Base-by-base conservation (phyloP, 92 coral and sea anemone species). In the Anthopleura xanthogrammica region DNA sequence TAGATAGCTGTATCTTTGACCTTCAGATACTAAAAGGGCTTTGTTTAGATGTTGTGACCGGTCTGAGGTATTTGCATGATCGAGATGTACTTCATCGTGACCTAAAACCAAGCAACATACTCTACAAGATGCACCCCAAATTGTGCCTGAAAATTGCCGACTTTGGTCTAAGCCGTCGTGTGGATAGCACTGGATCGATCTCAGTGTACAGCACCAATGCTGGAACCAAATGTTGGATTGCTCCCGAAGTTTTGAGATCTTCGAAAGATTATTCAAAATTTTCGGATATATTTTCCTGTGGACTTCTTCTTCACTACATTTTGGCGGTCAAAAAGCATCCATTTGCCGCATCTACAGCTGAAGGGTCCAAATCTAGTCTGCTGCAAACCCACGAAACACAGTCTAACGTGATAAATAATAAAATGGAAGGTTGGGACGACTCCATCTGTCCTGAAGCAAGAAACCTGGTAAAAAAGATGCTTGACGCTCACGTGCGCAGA, bases 201-300 rank as follows among this genome's bases (percentile, higher is more conserved):
- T 74, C 83, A 23, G 56, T 76, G 55, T 19, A n/a, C 60, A 48
- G 41, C 54, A 76, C 73, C 12, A 23, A 19, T 17, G 87, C 39
- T 76, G 87, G 83, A 23, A 83, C 83, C 13, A 76, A 55, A 29
- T 77, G 83, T 55, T 83, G 87, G 87, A 76, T 83, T 46, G 84
- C 87, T 17, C 73, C 82, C 0, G 87, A 83, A 57, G 72, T 83
- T 10, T 4, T 42, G 14, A 40, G 2, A 12, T 52, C 73, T 43
- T 20, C 64, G 0, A 77, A 77, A 54, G 64, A 40, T 17, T 29
- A 52, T 42, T 43, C 82, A 14, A 20, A 36, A 50, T n/a, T 50
- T n/a, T 83, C 86, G 29, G 86, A 83, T 41, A 43, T 83, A 60
- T 83, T 83, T 57, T 23, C 86, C 19, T 76, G 86, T 76, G 86